Percentiles rank a stretch among this genome's conserved stretches.
Evolutionary conservation across 1,140 invertebrate genomes (phyloP).

Genomic region (Ptiloglossa arizonensis): DNA sequence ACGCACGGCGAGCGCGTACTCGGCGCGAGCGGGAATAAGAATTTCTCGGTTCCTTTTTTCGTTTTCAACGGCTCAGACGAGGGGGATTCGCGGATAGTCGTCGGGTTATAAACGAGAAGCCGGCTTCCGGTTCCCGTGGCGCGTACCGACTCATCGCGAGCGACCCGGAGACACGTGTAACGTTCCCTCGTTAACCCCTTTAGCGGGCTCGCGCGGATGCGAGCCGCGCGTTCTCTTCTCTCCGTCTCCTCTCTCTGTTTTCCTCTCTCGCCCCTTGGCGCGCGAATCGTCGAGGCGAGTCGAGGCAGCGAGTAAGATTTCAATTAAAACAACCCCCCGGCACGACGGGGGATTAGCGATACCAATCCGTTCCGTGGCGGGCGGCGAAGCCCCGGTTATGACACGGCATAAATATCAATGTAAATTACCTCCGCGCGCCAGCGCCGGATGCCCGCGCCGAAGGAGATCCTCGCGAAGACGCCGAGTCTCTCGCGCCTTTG

Average conservation of each 20-base stretch:
- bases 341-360: conserved; percentile 79
- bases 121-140: not conserved
- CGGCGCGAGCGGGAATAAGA: no score
- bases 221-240: not conserved
- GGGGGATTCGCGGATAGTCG: no score
- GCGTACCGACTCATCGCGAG: not conserved
- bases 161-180: conserved; percentile 54
- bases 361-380: conserved; percentile 77
- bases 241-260: no score
- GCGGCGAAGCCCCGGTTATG: conserved; percentile 75
- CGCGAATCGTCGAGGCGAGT: conserved; percentile 56
- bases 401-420: conserved; percentile 82
- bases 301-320: conserved; percentile 80
- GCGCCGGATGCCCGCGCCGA: conserved; percentile 46
- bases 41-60: no score
- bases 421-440: conserved; percentile 76
- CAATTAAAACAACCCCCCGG: conserved; percentile 82
- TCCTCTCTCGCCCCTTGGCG: not conserved
- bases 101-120: not conserved
- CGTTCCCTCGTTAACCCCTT: conserved; percentile 64
- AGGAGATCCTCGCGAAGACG: conserved; percentile 68
- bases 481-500: conserved; percentile 70
- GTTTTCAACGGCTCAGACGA: no score
- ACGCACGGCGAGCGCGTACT: no score
- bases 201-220: conserved; percentile 17